Evolutionary conservation across 92 coral and sea anemone genomes (phyloP).

Genomic region (Siderastrea siderea): DNA sequence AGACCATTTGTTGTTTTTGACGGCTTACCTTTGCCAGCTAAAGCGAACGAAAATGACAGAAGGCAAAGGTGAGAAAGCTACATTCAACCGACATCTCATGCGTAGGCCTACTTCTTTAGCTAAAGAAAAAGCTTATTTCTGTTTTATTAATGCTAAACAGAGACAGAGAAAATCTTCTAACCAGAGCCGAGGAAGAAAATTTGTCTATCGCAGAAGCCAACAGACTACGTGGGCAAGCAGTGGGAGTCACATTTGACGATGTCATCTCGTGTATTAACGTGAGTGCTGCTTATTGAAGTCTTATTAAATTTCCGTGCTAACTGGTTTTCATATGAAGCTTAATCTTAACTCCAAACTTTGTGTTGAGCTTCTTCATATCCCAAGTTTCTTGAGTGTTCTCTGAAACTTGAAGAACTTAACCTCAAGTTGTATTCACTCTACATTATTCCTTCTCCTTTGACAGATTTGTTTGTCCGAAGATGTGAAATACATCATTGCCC

Average conservation of each 20-base stretch:
- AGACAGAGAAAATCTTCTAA: constrained; percentile 31
- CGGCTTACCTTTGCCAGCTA: constrained; percentile 34
- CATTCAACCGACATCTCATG: neutral
- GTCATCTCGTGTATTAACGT: constrained; percentile 48
- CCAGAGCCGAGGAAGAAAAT: constrained; percentile 26
- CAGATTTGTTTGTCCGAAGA: constrained; percentile 18
- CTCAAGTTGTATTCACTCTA: too few relatives aligned
- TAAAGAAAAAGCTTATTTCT: too few relatives aligned
- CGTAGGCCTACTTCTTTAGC: neutral
- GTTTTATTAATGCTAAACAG: neutral
- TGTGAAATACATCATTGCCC: constrained; percentile 44
- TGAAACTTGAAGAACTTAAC: neutral
- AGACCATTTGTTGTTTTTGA: constrained; percentile 37
- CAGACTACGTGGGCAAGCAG: constrained; percentile 55
- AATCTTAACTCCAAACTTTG: too few relatives aligned
- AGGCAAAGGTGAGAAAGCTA: constrained; percentile 39
- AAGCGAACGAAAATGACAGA: constrained; percentile 46
- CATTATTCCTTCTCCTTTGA: neutral
- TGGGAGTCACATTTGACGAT: constrained; percentile 57
- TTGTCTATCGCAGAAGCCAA: constrained; percentile 28
- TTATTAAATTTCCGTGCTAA: too few relatives aligned
- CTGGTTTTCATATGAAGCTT: too few relatives aligned
- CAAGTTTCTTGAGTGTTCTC: neutral
- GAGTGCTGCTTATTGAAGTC: neutral
- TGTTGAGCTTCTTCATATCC: too few relatives aligned